Evolutionary conservation across 2,113 vertebrate genomes (phyloP), one percentile per base, ranked within the genome.

Genomic region (Zosterops japonicus): DNA sequence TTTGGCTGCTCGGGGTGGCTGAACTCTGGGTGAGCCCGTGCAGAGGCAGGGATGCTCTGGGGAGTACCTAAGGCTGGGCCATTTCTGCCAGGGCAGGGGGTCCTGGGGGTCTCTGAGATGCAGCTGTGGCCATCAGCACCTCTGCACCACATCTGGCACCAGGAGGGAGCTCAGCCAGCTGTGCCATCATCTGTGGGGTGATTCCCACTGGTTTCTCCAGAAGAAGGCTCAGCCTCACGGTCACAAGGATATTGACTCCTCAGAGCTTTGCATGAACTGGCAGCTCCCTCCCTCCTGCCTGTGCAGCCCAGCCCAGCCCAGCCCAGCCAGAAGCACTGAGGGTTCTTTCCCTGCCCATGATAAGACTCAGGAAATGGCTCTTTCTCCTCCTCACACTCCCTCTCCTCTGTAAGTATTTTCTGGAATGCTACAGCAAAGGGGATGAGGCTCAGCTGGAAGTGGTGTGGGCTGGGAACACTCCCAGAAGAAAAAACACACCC

Each of bases 21-120:
- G 3, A 31, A 78, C 81, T 57, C 59, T 6, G 28, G 25, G 25
- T 0, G 1, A 83, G 39, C 57, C 33, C 1, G 3, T 6, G 69
- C 65, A 24, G 14, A 17, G 29, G 4, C 3, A 5, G 20, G 39
- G 42, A 17, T 25, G 79, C 25, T 81, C 4, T 0, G 3, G 61
- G 13, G 28, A 27, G 16, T 0, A 3, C 2, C 1, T 3, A 0
- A 0, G 79, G 65, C 61, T 67, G 83, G 21, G 80, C 42, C 1
- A 0, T 0, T 0, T 16, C 4, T 2, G 5, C 19, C 0, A 0
- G 50, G 36, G 42, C 39, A 17, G 9, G 21, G 14, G 15, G 20
- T 11, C 22, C 36, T 5, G 74, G 19, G 36, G 52, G 5, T 20
- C 42, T 4, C 4, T 0, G 7, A 63, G 27, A 8, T 2, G 10